Conservation (phyloP, 2,888 invertebrate species). For the Chrysodeixis includens region DNA sequence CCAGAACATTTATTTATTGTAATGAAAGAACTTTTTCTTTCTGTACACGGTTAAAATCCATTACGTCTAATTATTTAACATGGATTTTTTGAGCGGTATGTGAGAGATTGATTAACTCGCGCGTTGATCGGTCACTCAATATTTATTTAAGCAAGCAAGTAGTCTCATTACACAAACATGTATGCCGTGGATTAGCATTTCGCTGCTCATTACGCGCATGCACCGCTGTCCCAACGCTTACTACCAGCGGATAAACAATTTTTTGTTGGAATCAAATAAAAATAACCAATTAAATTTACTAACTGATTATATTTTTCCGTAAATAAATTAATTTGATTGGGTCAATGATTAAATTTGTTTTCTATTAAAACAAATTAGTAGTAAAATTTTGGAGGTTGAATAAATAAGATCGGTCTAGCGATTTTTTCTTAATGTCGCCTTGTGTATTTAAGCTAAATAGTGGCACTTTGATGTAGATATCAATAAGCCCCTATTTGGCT, state of each 20-base stretch:
- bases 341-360: no score
- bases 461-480: no score
- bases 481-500: no score
- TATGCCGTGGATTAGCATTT: constrained; percentile 62
- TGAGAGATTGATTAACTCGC: constrained; percentile 54
- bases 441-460: no score
- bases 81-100: constrained; percentile 39
- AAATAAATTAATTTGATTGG: no score
- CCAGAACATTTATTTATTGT: constrained; percentile 22
- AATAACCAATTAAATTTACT: no score
- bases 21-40: constrained; percentile 35
- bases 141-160: constrained; percentile 59
- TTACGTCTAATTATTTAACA: constrained; percentile 44
- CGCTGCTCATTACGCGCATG: constrained; percentile 58
- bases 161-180: constrained; percentile 63
- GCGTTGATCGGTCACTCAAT: constrained; percentile 60
- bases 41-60: constrained; percentile 22
- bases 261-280: neutral
- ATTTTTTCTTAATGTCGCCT: no score
- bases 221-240: constrained; percentile 20
- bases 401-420: no score
- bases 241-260: neutral
- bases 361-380: no score
- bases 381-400: no score
- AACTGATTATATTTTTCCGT: no score